These are phyloP conservation scores for Rhogogaster chlorosoma DNA, from an alignment of 2,888 invertebrate genomes.

Conservation along the genomic window DNA sequence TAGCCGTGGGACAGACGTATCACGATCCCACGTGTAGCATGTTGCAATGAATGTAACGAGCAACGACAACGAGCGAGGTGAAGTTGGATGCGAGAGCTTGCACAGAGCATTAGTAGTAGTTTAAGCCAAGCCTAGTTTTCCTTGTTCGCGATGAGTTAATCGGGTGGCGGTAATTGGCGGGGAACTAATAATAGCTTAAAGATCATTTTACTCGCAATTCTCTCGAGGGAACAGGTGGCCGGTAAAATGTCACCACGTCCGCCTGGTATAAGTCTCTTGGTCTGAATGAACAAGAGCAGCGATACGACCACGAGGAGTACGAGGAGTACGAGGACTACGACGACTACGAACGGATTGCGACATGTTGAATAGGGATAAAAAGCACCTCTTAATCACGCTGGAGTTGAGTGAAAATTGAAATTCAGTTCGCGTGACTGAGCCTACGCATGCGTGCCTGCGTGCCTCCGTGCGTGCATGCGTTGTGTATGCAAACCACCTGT, in stretches of 20 bases:
- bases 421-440: slow-evolving; percentile 68
- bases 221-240: neutral
- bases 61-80: neutral
- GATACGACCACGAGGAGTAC: neutral
- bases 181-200: slow-evolving; percentile 32
- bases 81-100: slow-evolving; percentile 1
- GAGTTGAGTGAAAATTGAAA: slow-evolving; percentile 71
- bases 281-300: slow-evolving; percentile 7
- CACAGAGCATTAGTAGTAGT: neutral
- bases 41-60: slow-evolving; percentile 43
- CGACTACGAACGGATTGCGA: slow-evolving; percentile 21
- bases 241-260: slow-evolving; percentile 27
- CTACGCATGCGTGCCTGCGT: slow-evolving; percentile 60
- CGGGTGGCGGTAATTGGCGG: slow-evolving; percentile 39
- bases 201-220: slow-evolving; percentile 27
- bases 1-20: slow-evolving; percentile 37
- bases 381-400: slow-evolving; percentile 62
- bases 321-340: neutral
- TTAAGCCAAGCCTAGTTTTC: slow-evolving; percentile 36
- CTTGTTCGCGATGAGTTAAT: slow-evolving; percentile 48
- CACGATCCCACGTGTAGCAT: slow-evolving; percentile 44
- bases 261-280: neutral
- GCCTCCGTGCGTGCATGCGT: slow-evolving; percentile 43
- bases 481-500: slow-evolving; percentile 71
- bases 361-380: slow-evolving; percentile 21